phyloP scores from a whole-genome alignment of 2,113 vertebrate genomes.

The Verasper variegatus region DNA sequence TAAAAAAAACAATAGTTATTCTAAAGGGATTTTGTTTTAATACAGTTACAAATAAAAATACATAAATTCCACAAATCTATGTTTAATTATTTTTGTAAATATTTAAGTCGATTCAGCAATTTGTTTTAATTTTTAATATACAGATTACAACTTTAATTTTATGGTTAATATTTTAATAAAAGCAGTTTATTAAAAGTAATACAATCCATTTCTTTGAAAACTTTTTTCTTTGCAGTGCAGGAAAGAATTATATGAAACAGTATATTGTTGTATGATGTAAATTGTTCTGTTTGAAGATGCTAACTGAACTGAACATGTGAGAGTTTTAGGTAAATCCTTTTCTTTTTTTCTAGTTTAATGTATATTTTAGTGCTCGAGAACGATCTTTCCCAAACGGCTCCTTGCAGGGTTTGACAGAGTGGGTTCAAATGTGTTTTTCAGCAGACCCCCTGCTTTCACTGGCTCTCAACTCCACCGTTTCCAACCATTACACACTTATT shows the following conservation, averaged over 20 bases:
- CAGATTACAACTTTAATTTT: too few species aligned
- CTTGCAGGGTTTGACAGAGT: conserved; percentile 55
- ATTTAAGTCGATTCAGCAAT: too few species aligned
- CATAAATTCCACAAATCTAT: too few species aligned
- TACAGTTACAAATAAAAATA: too few species aligned
- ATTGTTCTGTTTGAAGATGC: background rate
- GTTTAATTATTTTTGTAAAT: too few species aligned
- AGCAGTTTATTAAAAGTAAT: too few species aligned
- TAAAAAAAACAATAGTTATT: too few species aligned
- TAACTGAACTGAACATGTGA: background rate
- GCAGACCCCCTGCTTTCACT: conserved; percentile 56
- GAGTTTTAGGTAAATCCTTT: conserved; percentile 8
- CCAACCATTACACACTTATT: conserved; percentile 72
- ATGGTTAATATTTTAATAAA: too few species aligned
- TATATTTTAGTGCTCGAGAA: conserved; percentile 33
- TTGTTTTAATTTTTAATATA: too few species aligned
- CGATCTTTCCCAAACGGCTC: conserved; percentile 28
- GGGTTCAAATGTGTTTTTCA: conserved; percentile 42
- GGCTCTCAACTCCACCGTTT: conserved; percentile 62
- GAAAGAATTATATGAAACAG: background rate
- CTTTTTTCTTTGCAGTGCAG: background rate
- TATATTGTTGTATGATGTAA: background rate
- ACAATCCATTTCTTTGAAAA: too few species aligned
- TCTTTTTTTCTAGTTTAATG: background rate
- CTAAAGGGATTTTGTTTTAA: too few species aligned